phyloP scores from a whole-genome alignment of 2,797 vertebrate species.

The Fringilla coelebs region DNA sequence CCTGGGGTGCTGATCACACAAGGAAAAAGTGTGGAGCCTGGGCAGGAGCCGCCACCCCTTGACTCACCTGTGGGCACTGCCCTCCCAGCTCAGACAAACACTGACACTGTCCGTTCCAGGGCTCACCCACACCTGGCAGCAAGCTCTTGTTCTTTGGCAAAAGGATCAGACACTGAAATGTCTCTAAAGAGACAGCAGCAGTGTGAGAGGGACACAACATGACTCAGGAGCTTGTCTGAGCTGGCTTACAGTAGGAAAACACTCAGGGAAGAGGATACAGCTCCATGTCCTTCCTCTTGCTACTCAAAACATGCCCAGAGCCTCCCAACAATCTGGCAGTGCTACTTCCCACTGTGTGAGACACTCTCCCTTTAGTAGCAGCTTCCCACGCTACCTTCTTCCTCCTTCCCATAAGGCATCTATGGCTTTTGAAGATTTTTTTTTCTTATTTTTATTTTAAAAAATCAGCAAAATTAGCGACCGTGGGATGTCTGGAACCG shows the following conservation, averaged over 20 bases:
- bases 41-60: background rate
- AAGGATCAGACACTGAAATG: background rate
- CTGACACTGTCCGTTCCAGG: background rate
- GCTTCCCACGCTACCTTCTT: constrained; percentile 22
- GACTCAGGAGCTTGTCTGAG: background rate
- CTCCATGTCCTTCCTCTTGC: background rate
- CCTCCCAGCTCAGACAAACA: background rate
- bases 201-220: background rate
- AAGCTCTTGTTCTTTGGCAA: background rate
- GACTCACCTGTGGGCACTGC: background rate
- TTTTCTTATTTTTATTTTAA: background rate
- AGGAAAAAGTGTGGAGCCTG: background rate
- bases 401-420: constrained; percentile 3
- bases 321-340: background rate
- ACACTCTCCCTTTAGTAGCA: background rate
- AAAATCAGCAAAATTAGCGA: background rate
- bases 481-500: background rate
- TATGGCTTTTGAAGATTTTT: background rate
- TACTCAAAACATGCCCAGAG: background rate
- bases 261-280: background rate
- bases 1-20: background rate
- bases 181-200: background rate
- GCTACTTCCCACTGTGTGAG: background rate
- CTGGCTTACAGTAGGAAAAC: background rate
- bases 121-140: background rate